Evolutionary conservation across 2,888 invertebrate genomes (phyloP), one percentile per base, ranked within the genome.

Genomic region (Drosophila trichaetosa): DNA sequence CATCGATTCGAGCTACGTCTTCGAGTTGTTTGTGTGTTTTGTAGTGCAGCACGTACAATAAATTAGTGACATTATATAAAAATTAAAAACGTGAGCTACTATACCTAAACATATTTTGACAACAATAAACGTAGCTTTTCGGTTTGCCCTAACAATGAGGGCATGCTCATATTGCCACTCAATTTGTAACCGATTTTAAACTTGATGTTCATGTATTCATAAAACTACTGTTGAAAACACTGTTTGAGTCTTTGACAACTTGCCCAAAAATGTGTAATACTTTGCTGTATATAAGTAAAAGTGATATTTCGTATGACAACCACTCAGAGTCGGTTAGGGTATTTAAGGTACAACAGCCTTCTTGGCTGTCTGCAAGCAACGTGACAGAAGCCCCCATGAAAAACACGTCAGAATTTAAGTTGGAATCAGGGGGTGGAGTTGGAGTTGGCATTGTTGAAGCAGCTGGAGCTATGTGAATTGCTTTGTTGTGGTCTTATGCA

Each of bases 41-140:
- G 87, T 85, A 76, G 84, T 87, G 89, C 85, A 87, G 82, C 85
- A 85, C 85, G 85, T 85, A 85, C 89, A 84, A 87, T 85, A 85
- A 85, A 85, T 85, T 85, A 85, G 85, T 87, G 84, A 87, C 82
- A 85, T 85, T 85, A 85, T 85, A 89, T 79, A 80, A 88, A 85
- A 88, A 89, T 85, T 89, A 85, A 85, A 85, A 85, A 87, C 85
- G 85, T 85, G 85, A 87, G 87, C 87, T 72, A 67, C 75, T 79
- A 76, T 64, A 74, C 59, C 70, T 56, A 65, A 76, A 64, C 68
- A 83, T 80, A 82, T 85, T 77, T 87, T 77, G 69, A 82, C 78
- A 87, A 80, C 82, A 85, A 86, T 86, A 80, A 82, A 72, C 73
- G 62, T 69, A 67, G 70, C 46, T 79, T 75, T 67, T 80, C 46